Evolutionary conservation across 1,140 invertebrate genomes (phyloP), one percentile per base, ranked within the genome.

Genomic region (Penaeus chinensis): DNA sequence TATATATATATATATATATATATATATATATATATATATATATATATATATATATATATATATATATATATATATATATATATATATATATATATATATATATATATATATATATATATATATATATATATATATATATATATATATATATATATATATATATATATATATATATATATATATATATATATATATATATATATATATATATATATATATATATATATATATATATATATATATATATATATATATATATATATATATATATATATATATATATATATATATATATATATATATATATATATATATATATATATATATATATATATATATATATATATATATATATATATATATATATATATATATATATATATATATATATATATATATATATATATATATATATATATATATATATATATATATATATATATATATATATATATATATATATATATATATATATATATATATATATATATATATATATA

Each of bases 21-120:
- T n/a, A 65, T n/a, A 65, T n/a, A 65, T n/a, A 65, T n/a, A 65
- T n/a, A 65, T n/a, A 65, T n/a, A 65, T n/a, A 65, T n/a, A 65
- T 65, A 65, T n/a, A 65, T n/a, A 65, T n/a, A 65, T n/a, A 65
- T 16, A 65, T n/a, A 65, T n/a, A 65, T n/a, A n/a, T n/a, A n/a
- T n/a, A n/a, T n/a, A n/a, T n/a, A n/a, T n/a, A 69, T 22, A 69
- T 27, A 3, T 4, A 69, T 13, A 10, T n/a, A n/a, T n/a, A n/a
- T n/a, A n/a, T n/a, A n/a, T n/a, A n/a, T n/a, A n/a, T n/a, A 65
- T n/a, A 65, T n/a, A 65, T n/a, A 65, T n/a, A 65, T n/a, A 65
- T n/a, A 65, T n/a, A 65, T n/a, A 65, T n/a, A 65, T n/a, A 65
- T n/a, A 65, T n/a, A 65, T n/a, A 65, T n/a, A 65, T n/a, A 65